phyloP scores from a whole-genome alignment of 2,797 vertebrate species.

The Melanotaenia nigrans region DNA sequence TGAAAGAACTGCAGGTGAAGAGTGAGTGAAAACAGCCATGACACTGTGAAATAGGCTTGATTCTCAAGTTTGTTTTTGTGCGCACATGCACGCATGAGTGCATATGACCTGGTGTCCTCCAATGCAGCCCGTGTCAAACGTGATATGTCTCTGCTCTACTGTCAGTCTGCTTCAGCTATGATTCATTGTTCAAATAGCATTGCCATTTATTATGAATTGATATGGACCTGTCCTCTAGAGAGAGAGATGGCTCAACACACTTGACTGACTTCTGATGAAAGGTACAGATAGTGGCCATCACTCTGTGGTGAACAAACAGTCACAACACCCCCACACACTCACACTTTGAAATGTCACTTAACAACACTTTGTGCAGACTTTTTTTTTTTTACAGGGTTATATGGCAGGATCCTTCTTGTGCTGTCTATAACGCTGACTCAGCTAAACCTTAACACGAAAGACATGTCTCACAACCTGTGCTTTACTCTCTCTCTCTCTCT shows the following conservation, averaged over 20 bases:
- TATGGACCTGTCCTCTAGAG: slow-evolving; percentile 68
- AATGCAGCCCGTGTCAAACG: slow-evolving; percentile 59
- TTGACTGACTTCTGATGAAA: slow-evolving; percentile 76
- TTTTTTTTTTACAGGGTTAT: slow-evolving; percentile 37
- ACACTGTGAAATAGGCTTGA: slow-evolving; percentile 38
- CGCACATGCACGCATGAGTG: slow-evolving; percentile 4
- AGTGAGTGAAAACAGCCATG: slow-evolving; percentile 22
- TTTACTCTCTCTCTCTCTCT: slow-evolving; percentile 21
- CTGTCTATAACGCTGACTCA: slow-evolving; percentile 68
- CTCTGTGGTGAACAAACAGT: slow-evolving; percentile 65
- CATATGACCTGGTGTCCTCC: slow-evolving; percentile 51
- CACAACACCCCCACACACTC: slow-evolving; percentile 20
- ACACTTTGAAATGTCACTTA: slow-evolving; percentile 40
- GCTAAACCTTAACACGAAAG: slow-evolving; percentile 63
- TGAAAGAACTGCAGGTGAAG: slow-evolving; percentile 24
- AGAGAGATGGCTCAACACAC: slow-evolving; percentile 70
- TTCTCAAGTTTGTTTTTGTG: slow-evolving; percentile 17
- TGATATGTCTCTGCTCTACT: slow-evolving; percentile 64
- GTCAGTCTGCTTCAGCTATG: slow-evolving; percentile 66
- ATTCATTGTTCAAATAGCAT: slow-evolving; percentile 74
- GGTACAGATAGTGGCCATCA: slow-evolving; percentile 68
- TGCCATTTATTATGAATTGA: slow-evolving; percentile 75
- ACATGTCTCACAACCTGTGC: slow-evolving; percentile 50
- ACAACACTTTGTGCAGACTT: slow-evolving; percentile 23
- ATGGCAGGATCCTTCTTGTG: slow-evolving; percentile 48